Base-by-base conservation (phyloP, 37 sponge, comb jelly and placozoan genomes). In the Geodia barretti region DNA sequence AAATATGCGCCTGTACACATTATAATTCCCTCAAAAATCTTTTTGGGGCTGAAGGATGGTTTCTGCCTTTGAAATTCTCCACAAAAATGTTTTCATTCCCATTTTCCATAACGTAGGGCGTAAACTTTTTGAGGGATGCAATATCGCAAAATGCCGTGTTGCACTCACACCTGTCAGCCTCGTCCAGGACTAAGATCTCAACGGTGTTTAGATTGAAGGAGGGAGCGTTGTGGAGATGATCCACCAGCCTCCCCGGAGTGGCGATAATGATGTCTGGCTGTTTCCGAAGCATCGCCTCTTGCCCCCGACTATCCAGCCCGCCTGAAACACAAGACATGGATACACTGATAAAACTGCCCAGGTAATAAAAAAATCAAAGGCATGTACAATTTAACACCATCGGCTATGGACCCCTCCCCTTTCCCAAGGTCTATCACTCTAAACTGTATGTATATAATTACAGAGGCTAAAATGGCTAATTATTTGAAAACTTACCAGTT, bases 171-270 rank as follows among this genome's bases (percentile, higher is more conserved):
- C 97, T 86, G 76, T 98, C 99, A 39, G 99, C 99, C 72, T 98
- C 99, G 79, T 98, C 99, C 59, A 98, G 77, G 31, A 98, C 88
- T 20, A 98, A 74, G 23, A 98, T 96, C 86, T 98, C 99, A 31
- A 98, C 39, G 9, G 89, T 88, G 59, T 86, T 64, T 28, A 98
- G 86, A 73, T n/a, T 86, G 84, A 98, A 96, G 64, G 97, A 89
- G 0, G 99, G 99, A 1, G 99, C 91, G 88, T 98, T 98, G 80
- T 92, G 95, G 3, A 98, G 84, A 42, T 94, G 99, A 65, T 98
- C 99, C 28, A 98, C 87, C 68, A 98, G 85, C 41, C 99, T 72
- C 1, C 99, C 99, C 19, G 99, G 99, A 0, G 99, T 98, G 4
- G 99, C 99, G 39, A 98, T 80, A 26, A 98, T 41, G 62, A 98